Evolutionary conservation across 2,888 invertebrate genomes (phyloP).

Genomic region (Drosophila stalkeri): DNA sequence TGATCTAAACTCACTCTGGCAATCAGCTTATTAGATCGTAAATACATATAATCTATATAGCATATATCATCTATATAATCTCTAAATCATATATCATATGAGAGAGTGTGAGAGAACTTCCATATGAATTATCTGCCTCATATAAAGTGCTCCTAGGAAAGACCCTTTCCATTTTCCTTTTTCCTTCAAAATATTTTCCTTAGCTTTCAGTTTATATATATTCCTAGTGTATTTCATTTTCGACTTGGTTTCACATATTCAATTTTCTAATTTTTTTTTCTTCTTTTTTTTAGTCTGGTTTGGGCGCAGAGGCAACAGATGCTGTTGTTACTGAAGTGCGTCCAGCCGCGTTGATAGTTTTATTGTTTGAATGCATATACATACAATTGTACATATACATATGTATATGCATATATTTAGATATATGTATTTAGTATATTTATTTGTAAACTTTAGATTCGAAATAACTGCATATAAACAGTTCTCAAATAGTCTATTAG

Average conservation of each 20-base stretch:
- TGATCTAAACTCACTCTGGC: neutral
- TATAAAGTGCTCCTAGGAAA: neutral
- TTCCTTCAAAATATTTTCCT: neutral
- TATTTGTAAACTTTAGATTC: conserved; percentile 13
- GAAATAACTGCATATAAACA: neutral
- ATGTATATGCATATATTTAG: conserved; percentile 28
- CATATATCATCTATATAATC: neutral
- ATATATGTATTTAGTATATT: neutral
- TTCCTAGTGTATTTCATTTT: neutral
- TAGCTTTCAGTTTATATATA: neutral
- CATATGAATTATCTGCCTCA: neutral
- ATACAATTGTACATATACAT: conserved; percentile 11
- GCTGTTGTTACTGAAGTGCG: conserved; percentile 68
- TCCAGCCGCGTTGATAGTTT: conserved; percentile 72
- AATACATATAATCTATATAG: neutral
- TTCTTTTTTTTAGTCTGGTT: conserved; percentile 13
- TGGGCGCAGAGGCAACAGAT: conserved; percentile 45
- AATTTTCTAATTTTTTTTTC: conserved; percentile 1
- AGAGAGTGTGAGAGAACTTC: neutral
- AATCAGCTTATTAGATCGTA: neutral
- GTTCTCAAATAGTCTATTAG: conserved; percentile 8
- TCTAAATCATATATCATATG: neutral
- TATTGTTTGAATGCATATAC: conserved; percentile 57
- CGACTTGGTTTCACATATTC: neutral
- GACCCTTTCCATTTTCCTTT: neutral